Evolutionary conservation across 2,888 invertebrate genomes (phyloP).

Genomic region (Drosophila nr. perissopoda): DNA sequence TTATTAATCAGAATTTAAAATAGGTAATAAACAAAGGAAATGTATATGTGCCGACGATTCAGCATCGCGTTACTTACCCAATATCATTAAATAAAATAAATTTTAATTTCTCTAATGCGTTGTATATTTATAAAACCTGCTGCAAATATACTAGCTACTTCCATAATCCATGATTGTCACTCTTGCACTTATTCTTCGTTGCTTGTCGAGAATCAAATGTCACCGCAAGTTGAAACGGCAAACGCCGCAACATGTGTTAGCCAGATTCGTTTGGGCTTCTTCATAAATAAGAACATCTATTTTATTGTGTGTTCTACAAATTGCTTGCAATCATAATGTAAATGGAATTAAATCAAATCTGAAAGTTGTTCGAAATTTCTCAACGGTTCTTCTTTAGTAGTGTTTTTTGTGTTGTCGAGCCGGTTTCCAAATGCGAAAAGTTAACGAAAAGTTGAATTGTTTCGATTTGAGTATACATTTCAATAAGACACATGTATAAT

Average conservation of each 20-base stretch:
- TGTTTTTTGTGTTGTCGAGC: conserved; percentile 35
- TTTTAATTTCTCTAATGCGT: background rate
- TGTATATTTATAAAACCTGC: conserved; percentile 1
- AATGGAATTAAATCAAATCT: conserved; percentile 15
- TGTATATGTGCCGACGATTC: background rate
- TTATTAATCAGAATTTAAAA: background rate
- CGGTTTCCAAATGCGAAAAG: conserved; percentile 53
- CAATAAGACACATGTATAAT: background rate
- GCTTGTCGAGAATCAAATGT: conserved; percentile 33
- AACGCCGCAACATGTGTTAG: conserved; percentile 24
- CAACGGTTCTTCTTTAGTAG: conserved; percentile 53
- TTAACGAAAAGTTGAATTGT: conserved; percentile 38
- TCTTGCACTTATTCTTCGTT: conserved; percentile 8
- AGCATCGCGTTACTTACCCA: background rate
- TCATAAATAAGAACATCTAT: conserved; percentile 25
- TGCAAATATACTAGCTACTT: conserved; percentile 5
- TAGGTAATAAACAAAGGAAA: background rate
- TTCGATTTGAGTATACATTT: conserved; percentile 29
- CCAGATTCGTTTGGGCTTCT: conserved; percentile 24
- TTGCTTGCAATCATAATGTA: conserved; percentile 24
- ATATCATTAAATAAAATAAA: background rate
- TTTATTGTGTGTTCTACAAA: conserved; percentile 7
- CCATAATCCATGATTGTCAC: conserved; percentile 14
- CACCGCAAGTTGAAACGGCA: conserved; percentile 40
- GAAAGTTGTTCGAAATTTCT: conserved; percentile 27